Base-by-base conservation (phyloP, 2,888 invertebrate species). In the Crematogaster levior region DNA sequence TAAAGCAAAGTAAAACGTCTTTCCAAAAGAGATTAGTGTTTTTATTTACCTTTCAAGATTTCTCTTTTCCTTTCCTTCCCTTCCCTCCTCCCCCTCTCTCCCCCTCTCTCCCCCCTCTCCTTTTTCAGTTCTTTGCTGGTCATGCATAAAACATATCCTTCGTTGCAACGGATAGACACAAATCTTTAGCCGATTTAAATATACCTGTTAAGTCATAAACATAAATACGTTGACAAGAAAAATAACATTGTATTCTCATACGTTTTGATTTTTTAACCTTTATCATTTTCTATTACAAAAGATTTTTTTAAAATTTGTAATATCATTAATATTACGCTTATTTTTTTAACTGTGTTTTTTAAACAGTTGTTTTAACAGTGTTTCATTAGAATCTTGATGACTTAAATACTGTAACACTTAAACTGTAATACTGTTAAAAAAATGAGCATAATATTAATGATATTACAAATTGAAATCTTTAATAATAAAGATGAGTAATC, bases 11-110 rank as follows among this genome's bases (percentile, higher is more conserved):
- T 58, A 27, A 43, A 53, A 34, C 63, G 40, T 34, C 48, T 43
- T 24, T n/a, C n/a, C 48, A 74, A 56, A 73, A 77, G 70, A 85
- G 82, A 87, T 88, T 80, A 82, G 58, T 48, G 30, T 15, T 84
- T n/a, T 85, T 77, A 63, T 81, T 81, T 83, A 83, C 74, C 63
- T 72, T 73, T 37, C 18, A n/a, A 66, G 68, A 77, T 77, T 77
- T 53, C 63, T 18, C 40, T 63, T 40, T 24, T 1, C 24, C 24
- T 24, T 24, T 1, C 7, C 24, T 15, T 24, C 0, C 24, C 24
- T 24, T 24, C 3, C 7, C 24, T 15, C 7, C 40, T 63, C 24
- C 1, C 24, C 40, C 21, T 61, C 61, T 40, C 40, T 37, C 21
- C 40, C 1, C 40, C n/a, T 43, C 10, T 61, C 24, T 40, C n/a